phyloP scores from a whole-genome alignment of 2,888 invertebrate genomes.

The Agonopterix alstromeriana region DNA sequence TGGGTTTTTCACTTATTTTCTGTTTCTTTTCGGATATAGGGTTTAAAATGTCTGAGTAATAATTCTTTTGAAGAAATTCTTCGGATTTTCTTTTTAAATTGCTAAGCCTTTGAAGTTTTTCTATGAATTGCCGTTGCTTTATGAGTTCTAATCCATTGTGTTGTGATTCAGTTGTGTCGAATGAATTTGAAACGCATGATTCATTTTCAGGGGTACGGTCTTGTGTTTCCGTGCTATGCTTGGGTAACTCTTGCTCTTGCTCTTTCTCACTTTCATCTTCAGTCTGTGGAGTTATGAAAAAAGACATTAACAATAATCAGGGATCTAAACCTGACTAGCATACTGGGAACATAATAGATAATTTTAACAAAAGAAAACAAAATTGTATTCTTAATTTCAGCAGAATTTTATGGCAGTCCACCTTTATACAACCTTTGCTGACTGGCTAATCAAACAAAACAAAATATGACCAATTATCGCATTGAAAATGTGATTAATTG shows the following conservation, averaged over 20 bases:
- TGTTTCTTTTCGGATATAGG: constrained; percentile 55
- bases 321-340: no score
- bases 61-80: constrained; percentile 62
- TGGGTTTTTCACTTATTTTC: constrained; percentile 55
- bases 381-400: no score
- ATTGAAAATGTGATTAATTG: no score
- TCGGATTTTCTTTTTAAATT: constrained; percentile 68
- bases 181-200: constrained; percentile 45
- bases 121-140: constrained; percentile 63
- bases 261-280: constrained; percentile 54
- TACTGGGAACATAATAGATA: no score
- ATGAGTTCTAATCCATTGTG: constrained; percentile 46
- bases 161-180: constrained; percentile 38
- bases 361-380: no score
- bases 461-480: no score
- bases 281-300: constrained; percentile 32
- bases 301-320: no score
- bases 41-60: constrained; percentile 41
- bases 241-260: constrained; percentile 53
- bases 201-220: constrained; percentile 47
- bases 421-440: no score
- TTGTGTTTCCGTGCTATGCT: constrained; percentile 39
- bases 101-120: constrained; percentile 62
- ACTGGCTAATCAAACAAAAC: no score
- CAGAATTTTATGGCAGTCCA: no score